A percentile compares a stretch with the other conserved stretches of the same genome.
Evolutionary conservation across 35 echinoderm and acorn worm genomes (phyloP).

Genomic region (Acanthaster planci): DNA sequence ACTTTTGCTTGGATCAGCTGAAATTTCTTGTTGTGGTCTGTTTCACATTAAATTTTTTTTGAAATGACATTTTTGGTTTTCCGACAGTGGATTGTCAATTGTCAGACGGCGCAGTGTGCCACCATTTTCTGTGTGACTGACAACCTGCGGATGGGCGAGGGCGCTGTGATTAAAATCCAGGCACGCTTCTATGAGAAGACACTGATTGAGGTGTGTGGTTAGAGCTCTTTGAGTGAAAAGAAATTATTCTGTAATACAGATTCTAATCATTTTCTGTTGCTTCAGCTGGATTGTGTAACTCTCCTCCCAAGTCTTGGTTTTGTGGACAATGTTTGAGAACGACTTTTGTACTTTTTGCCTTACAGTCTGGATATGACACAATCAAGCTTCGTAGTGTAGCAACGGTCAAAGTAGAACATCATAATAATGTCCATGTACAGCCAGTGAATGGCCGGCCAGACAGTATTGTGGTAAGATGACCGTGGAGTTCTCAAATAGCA

Average conservation of each 20-base stretch:
- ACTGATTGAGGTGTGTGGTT: conserved; percentile 57
- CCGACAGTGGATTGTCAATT: conserved; percentile 40
- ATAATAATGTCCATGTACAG: conserved; percentile 65
- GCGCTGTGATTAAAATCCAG: conserved; percentile 68
- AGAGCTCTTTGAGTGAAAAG: neutral
- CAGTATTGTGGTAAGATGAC: conserved; percentile 54
- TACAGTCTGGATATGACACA: neutral
- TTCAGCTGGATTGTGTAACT: no score
- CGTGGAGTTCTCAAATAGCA: neutral
- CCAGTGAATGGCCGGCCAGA: conserved; percentile 63
- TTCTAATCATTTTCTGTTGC: no score
- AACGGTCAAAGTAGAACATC: conserved; percentile 51
- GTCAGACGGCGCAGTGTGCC: conserved; percentile 48
- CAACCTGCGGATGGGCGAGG: conserved; percentile 54
- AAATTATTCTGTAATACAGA: neutral
- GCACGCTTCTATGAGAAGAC: conserved; percentile 72
- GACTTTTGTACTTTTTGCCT: neutral
- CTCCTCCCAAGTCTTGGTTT: no score
- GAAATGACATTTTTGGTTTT: neutral
- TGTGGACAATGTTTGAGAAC: no score
- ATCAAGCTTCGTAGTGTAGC: neutral
- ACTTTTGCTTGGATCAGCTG: neutral
- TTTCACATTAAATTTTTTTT: neutral
- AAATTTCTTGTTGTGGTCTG: neutral
- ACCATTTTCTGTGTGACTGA: conserved; percentile 54